Base-by-base conservation (phyloP, 2,888 invertebrate genomes). In the Synanthedon andrenaeformis region DNA sequence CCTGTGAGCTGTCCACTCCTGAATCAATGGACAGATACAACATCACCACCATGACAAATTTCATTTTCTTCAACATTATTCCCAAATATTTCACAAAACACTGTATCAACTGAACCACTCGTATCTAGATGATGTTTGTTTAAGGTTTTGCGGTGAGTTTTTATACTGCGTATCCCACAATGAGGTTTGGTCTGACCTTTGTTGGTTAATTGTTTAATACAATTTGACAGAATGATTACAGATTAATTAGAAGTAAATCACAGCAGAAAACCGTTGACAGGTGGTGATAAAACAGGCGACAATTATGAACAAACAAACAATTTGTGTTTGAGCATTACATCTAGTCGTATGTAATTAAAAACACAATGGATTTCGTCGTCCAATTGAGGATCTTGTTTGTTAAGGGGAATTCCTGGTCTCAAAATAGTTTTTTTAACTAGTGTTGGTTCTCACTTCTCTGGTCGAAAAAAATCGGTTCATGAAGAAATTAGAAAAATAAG, bases 1-100 rank as follows among this genome's bases (percentile, higher is more conserved):
- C 74, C 19, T 70, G 62, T 0, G 77, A 76, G 0, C 65, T 55
- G 0, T 71, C 57, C n/a, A 66, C 70, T 8, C 54, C 51, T 5
- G 48, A 64, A 35, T 35, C 35, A 35, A 35, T 52, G 8, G 59
- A 55, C n/a, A 71, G n/a, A 6, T 55, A 56, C 6, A 63, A 56
- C 11, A 64, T 52, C 51, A 64, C 48, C 6, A 62, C 28, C n/a
- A 70, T 28, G 4, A 35, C 35, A 35, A 35, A 35, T 10, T 35
- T 35, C 35, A 35, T 28, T 49, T 49, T 14, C n/a, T 45, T 45
- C 45, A 45, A 12, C 45, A 45, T 45, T 11, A 8, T 45, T 13
- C 4, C 8, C 13, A 35, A 35, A 35, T 49, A 2, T 49, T 49
- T 49, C 12, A 49, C 17, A 10, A 12, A 49, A 11, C 6, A 49